Evolutionary conservation across 2,888 invertebrate species (phyloP).

Genomic region (Sarcophaga subvicina): DNA sequence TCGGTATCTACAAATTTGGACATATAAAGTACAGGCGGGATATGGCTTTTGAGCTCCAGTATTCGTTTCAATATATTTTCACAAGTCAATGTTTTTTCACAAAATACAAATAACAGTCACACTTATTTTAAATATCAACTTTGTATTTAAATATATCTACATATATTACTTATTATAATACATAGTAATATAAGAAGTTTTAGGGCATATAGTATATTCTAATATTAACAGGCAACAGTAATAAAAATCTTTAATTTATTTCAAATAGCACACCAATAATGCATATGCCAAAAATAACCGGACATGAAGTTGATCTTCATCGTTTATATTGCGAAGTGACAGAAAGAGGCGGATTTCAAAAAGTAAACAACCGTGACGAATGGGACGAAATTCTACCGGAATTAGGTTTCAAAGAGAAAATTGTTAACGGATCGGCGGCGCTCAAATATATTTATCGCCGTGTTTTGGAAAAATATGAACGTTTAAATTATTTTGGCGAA

Average conservation of each 20-base stretch:
- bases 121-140: too few relatives aligned
- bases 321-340: constrained; percentile 95
- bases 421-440: constrained; percentile 94
- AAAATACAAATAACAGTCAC: too few relatives aligned
- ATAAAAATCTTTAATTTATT: neutral
- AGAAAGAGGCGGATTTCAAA: constrained; percentile 95
- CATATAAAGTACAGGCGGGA: too few relatives aligned
- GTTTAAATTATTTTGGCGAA: constrained; percentile 93
- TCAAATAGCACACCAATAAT: constrained; percentile 83
- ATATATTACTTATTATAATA: neutral
- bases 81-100: too few relatives aligned
- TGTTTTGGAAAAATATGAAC: constrained; percentile 94
- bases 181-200: neutral
- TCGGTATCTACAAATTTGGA: too few relatives aligned
- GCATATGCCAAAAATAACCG: constrained; percentile 90
- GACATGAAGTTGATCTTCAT: constrained; percentile 95
- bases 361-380: constrained; percentile 95
- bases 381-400: constrained; percentile 93
- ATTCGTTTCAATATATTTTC: too few relatives aligned
- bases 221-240: neutral
- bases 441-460: constrained; percentile 92
- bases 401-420: constrained; percentile 89
- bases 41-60: too few relatives aligned
- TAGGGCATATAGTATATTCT: too few relatives aligned
- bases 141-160: too few relatives aligned